phyloP scores from a whole-genome alignment of 1,140 invertebrate species.

The Halesus radiatus region DNA sequence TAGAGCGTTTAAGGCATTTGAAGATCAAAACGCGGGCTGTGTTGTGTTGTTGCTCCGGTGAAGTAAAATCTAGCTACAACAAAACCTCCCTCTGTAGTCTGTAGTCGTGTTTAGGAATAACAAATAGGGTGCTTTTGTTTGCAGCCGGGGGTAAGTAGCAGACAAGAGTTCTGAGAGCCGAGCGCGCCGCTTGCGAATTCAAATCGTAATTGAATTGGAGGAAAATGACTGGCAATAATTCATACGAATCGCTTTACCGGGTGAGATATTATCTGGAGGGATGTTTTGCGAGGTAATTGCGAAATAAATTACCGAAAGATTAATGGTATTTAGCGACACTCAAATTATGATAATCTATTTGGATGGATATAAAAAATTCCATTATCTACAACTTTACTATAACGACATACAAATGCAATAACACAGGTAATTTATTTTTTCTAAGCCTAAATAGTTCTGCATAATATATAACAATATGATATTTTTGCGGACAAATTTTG shows the following conservation, averaged over 20 bases:
- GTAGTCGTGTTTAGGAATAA: constrained; percentile 31
- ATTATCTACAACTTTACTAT: too few relatives aligned
- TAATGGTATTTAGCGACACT: not conserved
- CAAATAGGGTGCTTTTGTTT: constrained; percentile 29
- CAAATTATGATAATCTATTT: too few relatives aligned
- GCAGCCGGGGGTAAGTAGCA: constrained; percentile 9
- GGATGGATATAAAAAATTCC: too few relatives aligned
- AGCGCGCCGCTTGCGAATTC: constrained; percentile 15
- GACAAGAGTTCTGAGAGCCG: constrained; percentile 17
- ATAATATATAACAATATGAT: too few relatives aligned
- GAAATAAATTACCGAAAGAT: not conserved
- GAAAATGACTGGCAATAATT: constrained; percentile 31
- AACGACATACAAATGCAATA: too few relatives aligned
- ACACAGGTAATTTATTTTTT: too few relatives aligned
- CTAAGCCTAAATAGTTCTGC: too few relatives aligned
- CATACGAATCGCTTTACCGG: constrained; percentile 15
- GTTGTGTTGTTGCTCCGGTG: not conserved
- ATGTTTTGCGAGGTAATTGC: not conserved
- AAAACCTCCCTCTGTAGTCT: not conserved
- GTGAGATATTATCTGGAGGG: constrained; percentile 17
- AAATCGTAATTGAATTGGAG: constrained; percentile 37
- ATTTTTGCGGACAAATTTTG: too few relatives aligned
- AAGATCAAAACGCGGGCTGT: constrained; percentile 3
- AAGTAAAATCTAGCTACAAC: not conserved
- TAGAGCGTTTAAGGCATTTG: constrained; percentile 1